phyloP scores from a whole-genome alignment of 2,888 invertebrate species.

The Cheilosia grossa region DNA sequence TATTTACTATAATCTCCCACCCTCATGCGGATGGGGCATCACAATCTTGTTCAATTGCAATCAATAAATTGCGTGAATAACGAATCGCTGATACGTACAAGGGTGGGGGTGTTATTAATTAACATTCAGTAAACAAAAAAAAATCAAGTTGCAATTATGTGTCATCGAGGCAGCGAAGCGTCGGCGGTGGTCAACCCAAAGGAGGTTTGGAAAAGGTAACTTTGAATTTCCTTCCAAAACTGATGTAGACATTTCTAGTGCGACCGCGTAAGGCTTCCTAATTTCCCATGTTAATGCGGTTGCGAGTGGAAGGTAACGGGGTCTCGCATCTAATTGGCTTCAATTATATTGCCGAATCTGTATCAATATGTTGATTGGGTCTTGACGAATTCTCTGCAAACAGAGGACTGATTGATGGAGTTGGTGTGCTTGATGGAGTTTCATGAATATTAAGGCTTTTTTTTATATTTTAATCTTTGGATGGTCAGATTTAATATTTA shows the following conservation, averaged over 20 bases:
- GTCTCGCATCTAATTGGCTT: conserved; percentile 5
- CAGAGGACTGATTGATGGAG: not conserved
- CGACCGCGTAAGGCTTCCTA: not conserved
- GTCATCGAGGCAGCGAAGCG: not conserved
- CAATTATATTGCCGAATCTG: conserved; percentile 4
- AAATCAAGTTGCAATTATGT: conserved; percentile 12
- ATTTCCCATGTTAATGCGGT: conserved; percentile 17
- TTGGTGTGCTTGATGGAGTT: not conserved
- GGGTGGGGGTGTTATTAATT: conserved; percentile 30
- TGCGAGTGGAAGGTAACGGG: not conserved
- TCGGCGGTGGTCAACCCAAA: not conserved
- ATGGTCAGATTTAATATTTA: too few species aligned
- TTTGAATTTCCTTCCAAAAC: conserved; percentile 13
- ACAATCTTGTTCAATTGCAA: not conserved
- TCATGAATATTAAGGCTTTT: not conserved
- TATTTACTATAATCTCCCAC: not conserved
- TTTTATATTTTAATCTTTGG: too few species aligned
- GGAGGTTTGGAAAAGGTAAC: not conserved
- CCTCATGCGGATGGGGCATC: not conserved
- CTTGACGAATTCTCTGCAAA: not conserved
- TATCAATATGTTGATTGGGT: conserved; percentile 23
- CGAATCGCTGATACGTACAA: not conserved
- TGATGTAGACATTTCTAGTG: not conserved
- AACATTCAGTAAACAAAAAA: conserved; percentile 15
- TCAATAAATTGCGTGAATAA: conserved; percentile 25